Evolutionary conservation across 1,140 invertebrate genomes (phyloP).

Genomic region (Xylocopa sonorina): DNA sequence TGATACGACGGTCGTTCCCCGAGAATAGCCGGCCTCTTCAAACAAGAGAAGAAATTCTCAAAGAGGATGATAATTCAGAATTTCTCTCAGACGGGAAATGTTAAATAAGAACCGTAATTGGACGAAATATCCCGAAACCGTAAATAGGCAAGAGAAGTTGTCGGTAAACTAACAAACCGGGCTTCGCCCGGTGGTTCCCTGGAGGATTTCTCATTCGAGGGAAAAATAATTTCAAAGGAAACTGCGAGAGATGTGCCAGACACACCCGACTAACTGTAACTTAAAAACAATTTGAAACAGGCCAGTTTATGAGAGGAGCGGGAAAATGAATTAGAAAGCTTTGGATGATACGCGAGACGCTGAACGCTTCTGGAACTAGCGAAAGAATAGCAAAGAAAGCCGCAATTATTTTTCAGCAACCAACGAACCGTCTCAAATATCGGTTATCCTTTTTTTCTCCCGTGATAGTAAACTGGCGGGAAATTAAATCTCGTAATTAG

Average conservation of each 20-base stretch:
- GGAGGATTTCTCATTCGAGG: not conserved
- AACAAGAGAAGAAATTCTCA: not conserved
- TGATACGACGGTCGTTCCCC: not conserved
- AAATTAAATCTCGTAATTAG: slow-evolving; percentile 39
- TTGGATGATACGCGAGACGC: not conserved
- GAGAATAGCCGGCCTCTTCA: not conserved
- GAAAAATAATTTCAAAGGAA: slow-evolving; percentile 3
- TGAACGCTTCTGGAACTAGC: slow-evolving; percentile 34
- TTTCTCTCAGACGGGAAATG: not conserved
- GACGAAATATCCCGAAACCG: not conserved
- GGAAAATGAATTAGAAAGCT: not conserved
- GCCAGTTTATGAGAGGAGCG: not conserved
- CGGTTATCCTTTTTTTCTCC: not conserved
- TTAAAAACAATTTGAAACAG: not conserved
- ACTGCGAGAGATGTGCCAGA: not conserved
- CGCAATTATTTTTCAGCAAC: not conserved
- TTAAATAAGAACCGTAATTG: not conserved
- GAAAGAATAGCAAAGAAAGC: slow-evolving; percentile 56
- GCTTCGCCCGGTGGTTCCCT: no score
- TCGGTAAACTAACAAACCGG: not conserved
- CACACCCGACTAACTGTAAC: slow-evolving; percentile 5
- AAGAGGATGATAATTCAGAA: not conserved
- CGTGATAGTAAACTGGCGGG: no score
- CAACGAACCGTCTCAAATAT: not conserved
- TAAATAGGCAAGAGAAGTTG: not conserved